Evolutionary conservation across 2,888 invertebrate genomes (phyloP).

Genomic region (Fabriciana adippe): DNA sequence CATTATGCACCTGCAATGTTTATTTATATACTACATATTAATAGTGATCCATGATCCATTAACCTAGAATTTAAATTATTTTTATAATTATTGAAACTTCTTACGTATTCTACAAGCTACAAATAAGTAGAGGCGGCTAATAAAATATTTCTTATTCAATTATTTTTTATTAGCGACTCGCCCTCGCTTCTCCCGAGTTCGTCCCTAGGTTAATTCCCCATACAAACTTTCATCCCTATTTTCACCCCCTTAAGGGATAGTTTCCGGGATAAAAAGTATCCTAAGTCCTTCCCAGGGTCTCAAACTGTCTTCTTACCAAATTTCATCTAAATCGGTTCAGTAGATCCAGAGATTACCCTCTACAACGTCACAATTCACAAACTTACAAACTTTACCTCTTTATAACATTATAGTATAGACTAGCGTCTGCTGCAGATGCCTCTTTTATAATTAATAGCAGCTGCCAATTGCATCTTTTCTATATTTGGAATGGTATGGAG

Average conservation of each 20-base stretch:
- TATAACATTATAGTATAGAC: too few relatives aligned
- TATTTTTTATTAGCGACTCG: slow-evolving; percentile 12
- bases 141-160: slow-evolving; percentile 19
- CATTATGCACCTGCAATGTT: slow-evolving; percentile 7
- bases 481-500: slow-evolving; percentile 28
- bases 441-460: slow-evolving; percentile 28
- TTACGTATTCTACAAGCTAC: slow-evolving; percentile 2
- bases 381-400: too few relatives aligned
- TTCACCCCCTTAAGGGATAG: too few relatives aligned
- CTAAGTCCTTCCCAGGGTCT: too few relatives aligned
- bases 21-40: neutral
- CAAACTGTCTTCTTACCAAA: too few relatives aligned
- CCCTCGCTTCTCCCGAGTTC: too few relatives aligned
- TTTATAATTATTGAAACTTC: slow-evolving; percentile 2
- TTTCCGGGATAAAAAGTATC: too few relatives aligned
- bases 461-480: slow-evolving; percentile 32
- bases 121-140: slow-evolving; percentile 15
- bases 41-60: slow-evolving; percentile 1
- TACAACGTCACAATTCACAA: too few relatives aligned
- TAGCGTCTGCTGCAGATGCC: slow-evolving; percentile 28
- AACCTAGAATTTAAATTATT: slow-evolving; percentile 15
- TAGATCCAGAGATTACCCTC: too few relatives aligned
- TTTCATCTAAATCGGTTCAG: too few relatives aligned
- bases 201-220: too few relatives aligned
- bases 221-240: too few relatives aligned